phyloP scores from a whole-genome alignment of 1,140 invertebrate genomes.

The Tetramorium alpestre region DNA sequence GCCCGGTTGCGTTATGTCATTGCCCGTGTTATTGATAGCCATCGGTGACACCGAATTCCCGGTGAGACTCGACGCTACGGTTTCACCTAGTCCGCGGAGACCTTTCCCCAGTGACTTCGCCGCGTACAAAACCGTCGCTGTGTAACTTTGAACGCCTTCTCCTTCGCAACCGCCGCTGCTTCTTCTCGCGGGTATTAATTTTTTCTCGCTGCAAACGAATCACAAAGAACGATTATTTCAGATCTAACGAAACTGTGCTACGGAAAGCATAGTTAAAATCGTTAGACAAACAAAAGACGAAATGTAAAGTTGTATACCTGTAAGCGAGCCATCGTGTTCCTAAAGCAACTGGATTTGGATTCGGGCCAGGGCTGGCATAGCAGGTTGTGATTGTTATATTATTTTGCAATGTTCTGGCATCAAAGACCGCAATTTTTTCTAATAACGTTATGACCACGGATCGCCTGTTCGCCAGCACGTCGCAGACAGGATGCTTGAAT shows the following conservation, averaged over 20 bases:
- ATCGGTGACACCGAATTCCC: conserved; percentile 86
- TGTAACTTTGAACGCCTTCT: conserved; percentile 94
- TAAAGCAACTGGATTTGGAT: conserved; percentile 95
- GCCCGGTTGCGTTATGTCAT: conserved; percentile 90
- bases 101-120: conserved; percentile 96
- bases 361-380: conserved; percentile 93
- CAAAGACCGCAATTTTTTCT: conserved; percentile 96
- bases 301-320: conserved; percentile 72
- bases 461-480: conserved; percentile 93
- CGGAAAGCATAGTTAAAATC: not conserved
- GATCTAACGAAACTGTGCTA: not conserved
- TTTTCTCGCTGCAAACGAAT: conserved; percentile 89
- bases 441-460: conserved; percentile 95
- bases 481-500: conserved; percentile 95
- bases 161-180: conserved; percentile 95
- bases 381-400: conserved; percentile 95
- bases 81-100: conserved; percentile 95
- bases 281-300: not conserved
- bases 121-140: conserved; percentile 97
- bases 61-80: conserved; percentile 95
- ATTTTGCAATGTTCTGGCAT: conserved; percentile 95
- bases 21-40: conserved; percentile 78
- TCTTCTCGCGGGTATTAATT: conserved; percentile 92
- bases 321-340: conserved; percentile 93
- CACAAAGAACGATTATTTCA: not conserved